Percentiles rank a stretch among this genome's conserved stretches.
These are phyloP conservation scores for Trichacis sp. DNA, from an alignment of 2,888 invertebrate genomes.

Conservation along the genomic window DNA sequence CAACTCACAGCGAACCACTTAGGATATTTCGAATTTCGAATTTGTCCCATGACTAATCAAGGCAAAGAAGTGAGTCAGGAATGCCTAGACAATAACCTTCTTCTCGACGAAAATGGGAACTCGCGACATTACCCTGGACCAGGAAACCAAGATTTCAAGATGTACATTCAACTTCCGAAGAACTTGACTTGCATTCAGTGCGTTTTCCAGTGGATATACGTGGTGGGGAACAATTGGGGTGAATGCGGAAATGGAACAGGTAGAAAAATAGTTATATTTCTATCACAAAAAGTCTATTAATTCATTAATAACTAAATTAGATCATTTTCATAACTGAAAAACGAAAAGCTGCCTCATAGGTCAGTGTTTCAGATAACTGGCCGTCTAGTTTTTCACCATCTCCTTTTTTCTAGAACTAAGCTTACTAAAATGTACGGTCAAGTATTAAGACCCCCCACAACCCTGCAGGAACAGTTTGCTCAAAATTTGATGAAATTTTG, in stretches of 20 bases:
- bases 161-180: conserved; percentile 75
- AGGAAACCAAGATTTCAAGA: conserved; percentile 84
- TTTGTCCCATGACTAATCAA: conserved; percentile 77
- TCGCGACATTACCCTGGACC: conserved; percentile 81
- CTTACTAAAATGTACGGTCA: too few species aligned
- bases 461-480: too few species aligned
- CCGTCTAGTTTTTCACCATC: too few species aligned
- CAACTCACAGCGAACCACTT: conserved; percentile 90
- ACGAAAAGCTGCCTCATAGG: too few species aligned
- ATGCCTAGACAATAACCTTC: conserved; percentile 81
- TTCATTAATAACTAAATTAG: too few species aligned
- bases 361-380: too few species aligned
- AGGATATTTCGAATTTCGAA: conserved; percentile 87
- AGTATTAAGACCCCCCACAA: too few species aligned
- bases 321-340: too few species aligned
- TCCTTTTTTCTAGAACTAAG: too few species aligned
- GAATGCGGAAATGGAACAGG: conserved; percentile 66
- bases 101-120: conserved; percentile 72
- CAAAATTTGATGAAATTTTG: too few species aligned
- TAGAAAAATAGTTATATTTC: too few species aligned
- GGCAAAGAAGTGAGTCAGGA: conserved; percentile 78
- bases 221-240: conserved; percentile 76
- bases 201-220: conserved; percentile 89
- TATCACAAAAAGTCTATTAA: too few species aligned
- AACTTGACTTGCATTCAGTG: conserved; percentile 83